These are phyloP conservation scores for Ceryle rudis DNA, from an alignment of 2,797 vertebrate genomes.

Conservation along the genomic window DNA sequence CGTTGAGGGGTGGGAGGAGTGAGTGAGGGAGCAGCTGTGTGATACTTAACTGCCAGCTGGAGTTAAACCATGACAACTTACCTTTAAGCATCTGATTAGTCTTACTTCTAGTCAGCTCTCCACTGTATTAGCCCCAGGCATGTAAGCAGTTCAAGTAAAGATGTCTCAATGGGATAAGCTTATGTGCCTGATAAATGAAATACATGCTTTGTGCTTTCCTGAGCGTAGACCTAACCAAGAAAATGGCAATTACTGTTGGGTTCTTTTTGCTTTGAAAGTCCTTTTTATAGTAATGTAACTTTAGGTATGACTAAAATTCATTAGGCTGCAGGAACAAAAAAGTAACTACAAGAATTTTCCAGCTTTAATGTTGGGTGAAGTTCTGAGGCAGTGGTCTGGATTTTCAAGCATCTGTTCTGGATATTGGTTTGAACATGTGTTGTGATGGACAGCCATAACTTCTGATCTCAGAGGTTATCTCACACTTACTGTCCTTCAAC, in stretches of 20 bases:
- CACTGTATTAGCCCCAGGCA: neutral
- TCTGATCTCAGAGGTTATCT: neutral
- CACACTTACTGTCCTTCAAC: neutral
- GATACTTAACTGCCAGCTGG: neutral
- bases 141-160: neutral
- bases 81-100: neutral
- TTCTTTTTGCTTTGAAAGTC: neutral
- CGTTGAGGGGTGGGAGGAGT: neutral
- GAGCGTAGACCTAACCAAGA: neutral
- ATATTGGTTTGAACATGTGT: neutral
- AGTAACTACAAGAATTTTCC: neutral
- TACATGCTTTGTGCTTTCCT: neutral
- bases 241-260: neutral
- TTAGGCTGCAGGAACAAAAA: neutral
- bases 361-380: neutral
- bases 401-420: neutral
- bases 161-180: neutral
- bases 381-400: neutral
- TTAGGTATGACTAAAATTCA: neutral
- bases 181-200: neutral
- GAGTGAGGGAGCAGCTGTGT: neutral
- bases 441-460: neutral
- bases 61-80: neutral
- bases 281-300: neutral
- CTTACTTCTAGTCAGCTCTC: neutral